Conservation (phyloP, 2,888 invertebrate genomes). For the Himalopsyche kuldschensis region DNA sequence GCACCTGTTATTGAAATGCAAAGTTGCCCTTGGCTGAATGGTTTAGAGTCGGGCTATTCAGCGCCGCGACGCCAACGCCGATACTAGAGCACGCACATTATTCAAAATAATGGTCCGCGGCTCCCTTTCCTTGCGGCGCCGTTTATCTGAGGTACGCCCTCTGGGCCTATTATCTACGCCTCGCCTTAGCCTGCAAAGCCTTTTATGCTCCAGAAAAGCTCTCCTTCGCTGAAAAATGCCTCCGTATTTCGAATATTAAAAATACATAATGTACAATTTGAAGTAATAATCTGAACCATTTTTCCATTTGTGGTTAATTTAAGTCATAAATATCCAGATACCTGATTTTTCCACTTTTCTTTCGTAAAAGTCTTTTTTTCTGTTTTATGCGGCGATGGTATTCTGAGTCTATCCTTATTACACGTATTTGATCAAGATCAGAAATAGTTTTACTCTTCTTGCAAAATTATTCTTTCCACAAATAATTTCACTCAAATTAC, state of each 20-base stretch:
- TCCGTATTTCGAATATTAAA: background rate
- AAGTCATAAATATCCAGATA: background rate
- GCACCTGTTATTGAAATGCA: background rate
- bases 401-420: too few species aligned
- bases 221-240: background rate
- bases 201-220: background rate
- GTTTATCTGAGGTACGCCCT: slow-evolving; percentile 39
- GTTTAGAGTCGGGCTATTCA: background rate
- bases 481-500: too few species aligned
- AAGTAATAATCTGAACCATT: background rate
- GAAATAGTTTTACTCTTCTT: too few species aligned
- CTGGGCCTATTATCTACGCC: slow-evolving; percentile 35
- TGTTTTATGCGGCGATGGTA: too few species aligned
- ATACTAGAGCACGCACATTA: slow-evolving; percentile 32
- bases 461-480: too few species aligned
- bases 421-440: too few species aligned
- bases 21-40: background rate
- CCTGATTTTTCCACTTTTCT: background rate
- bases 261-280: background rate
- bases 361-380: too few species aligned
- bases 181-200: slow-evolving; percentile 18
- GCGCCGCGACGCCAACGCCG: slow-evolving; percentile 4
- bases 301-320: background rate
- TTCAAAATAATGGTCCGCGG: slow-evolving; percentile 38
- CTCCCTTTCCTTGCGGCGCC: slow-evolving; percentile 32